Evolutionary conservation across 2,797 vertebrate species (phyloP).

Genomic region (Leuciscus waleckii): DNA sequence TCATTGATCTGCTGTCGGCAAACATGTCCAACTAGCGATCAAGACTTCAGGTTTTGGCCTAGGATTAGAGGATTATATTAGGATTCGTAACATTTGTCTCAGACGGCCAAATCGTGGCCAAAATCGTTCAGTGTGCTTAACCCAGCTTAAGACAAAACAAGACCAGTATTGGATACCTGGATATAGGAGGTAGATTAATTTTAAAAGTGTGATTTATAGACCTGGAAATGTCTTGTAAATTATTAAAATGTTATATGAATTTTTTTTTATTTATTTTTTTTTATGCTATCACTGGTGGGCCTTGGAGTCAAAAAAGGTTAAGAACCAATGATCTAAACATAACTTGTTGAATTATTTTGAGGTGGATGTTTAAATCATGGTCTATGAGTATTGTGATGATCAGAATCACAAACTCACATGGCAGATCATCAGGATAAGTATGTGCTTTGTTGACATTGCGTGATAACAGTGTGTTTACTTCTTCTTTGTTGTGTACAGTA

Average conservation of each 20-base stretch:
- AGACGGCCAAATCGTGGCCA: not conserved
- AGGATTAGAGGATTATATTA: not conserved
- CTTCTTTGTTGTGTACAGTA: conserved; percentile 65
- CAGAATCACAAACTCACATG: not conserved
- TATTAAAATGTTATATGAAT: not conserved
- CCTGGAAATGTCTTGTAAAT: not conserved
- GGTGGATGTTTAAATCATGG: not conserved
- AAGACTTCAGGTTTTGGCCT: not conserved
- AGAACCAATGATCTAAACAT: not conserved
- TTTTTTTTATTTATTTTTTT: too few relatives aligned
- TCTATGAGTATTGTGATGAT: not conserved
- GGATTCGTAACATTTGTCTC: not conserved
- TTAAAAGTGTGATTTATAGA: not conserved
- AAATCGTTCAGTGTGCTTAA: not conserved
- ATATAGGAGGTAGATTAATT: too few relatives aligned
- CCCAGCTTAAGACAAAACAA: not conserved
- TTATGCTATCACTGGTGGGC: not conserved
- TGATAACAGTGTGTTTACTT: conserved; percentile 61
- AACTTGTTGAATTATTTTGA: not conserved
- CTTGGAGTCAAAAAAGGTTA: not conserved
- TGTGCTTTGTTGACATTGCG: conserved; percentile 21
- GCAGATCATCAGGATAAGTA: not conserved
- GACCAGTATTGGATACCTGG: too few relatives aligned
- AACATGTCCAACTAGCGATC: not conserved
- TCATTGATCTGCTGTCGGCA: not conserved